Evolutionary conservation across 2,797 vertebrate genomes (phyloP).

Genomic region (Lacerta agilis): DNA sequence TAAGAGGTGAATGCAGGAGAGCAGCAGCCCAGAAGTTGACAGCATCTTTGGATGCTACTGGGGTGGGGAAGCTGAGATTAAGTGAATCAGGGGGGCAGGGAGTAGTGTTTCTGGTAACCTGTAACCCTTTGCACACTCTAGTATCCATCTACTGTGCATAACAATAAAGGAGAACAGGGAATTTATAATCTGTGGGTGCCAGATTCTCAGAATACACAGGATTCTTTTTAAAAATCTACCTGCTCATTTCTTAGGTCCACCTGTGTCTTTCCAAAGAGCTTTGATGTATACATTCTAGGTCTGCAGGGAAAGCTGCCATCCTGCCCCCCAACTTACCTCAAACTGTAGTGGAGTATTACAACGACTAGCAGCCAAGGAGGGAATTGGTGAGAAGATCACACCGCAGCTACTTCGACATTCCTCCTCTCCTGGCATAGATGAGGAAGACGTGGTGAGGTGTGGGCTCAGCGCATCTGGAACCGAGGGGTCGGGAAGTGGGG

Average conservation of each 20-base stretch:
- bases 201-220: background rate
- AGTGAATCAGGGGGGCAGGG: background rate
- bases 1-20: background rate
- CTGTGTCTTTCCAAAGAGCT: background rate
- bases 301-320: background rate
- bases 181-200: background rate
- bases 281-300: background rate
- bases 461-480: slow-evolving; percentile 81
- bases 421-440: slow-evolving; percentile 84
- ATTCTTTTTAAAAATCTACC: background rate
- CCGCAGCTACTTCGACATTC: slow-evolving; percentile 85
- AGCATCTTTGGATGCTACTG: background rate
- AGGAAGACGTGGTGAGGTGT: slow-evolving; percentile 81
- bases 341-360: slow-evolving; percentile 98
- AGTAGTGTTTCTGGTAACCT: background rate
- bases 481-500: slow-evolving; percentile 78
- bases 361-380: slow-evolving; percentile 91
- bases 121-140: background rate
- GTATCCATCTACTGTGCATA: background rate
- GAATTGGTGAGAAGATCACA: slow-evolving; percentile 88
- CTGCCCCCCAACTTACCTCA: slow-evolving; percentile 83
- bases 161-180: background rate
- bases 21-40: background rate
- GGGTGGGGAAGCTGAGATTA: background rate
- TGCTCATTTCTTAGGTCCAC: background rate